Conservation (phyloP, 92 coral and sea anemone species). For the Zoanthus gigantus region DNA sequence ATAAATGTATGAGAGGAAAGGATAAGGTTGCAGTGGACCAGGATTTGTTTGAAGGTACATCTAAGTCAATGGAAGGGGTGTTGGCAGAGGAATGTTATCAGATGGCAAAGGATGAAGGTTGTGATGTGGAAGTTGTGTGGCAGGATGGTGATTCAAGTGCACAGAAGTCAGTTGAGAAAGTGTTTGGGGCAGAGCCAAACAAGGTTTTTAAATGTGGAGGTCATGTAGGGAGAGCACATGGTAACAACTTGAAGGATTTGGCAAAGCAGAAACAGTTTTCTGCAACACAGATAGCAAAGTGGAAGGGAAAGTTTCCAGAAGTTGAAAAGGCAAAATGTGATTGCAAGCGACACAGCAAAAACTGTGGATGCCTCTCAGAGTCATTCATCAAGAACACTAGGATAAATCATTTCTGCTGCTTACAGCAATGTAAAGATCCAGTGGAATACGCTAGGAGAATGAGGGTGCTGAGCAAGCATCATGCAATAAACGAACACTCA, state of each 20-base stretch:
- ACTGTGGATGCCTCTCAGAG: slow-evolving; percentile 54
- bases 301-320: slow-evolving; percentile 26
- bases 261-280: slow-evolving; percentile 38
- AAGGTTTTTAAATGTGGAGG: slow-evolving; percentile 60
- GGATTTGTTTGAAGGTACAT: slow-evolving; percentile 52
- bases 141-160: slow-evolving; percentile 63
- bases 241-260: slow-evolving; percentile 46
- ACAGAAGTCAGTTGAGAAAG: slow-evolving; percentile 40
- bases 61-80: slow-evolving; percentile 61
- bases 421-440: slow-evolving; percentile 46
- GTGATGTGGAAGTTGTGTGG: slow-evolving; percentile 60
- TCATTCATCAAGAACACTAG: slow-evolving; percentile 42
- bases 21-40: slow-evolving; percentile 45
- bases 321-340: slow-evolving; percentile 51
- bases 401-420: slow-evolving; percentile 38
- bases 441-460: slow-evolving; percentile 55
- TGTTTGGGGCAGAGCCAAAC: slow-evolving; percentile 32
- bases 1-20: slow-evolving; percentile 23
- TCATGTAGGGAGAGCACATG: slow-evolving; percentile 69
- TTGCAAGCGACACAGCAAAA: slow-evolving; percentile 59
- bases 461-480: slow-evolving; percentile 42
- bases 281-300: background rate
- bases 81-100: slow-evolving; percentile 53
- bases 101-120: slow-evolving; percentile 43
- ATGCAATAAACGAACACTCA: slow-evolving; percentile 27